Conservation (phyloP, 2,113 vertebrate genomes). For the Salminus brasiliensis region DNA sequence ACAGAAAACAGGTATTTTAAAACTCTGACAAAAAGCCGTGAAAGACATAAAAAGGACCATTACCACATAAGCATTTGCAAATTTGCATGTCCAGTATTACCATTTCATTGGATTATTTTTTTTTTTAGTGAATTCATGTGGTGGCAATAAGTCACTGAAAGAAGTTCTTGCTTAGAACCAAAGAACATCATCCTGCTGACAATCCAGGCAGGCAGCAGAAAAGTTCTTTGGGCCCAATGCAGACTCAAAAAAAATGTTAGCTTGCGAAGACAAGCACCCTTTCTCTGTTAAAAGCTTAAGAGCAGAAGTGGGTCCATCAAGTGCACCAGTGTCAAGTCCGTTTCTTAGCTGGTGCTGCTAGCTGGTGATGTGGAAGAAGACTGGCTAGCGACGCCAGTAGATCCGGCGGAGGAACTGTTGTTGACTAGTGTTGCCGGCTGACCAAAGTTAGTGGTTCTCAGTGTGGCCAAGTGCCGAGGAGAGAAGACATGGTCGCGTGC, state of each 20-base stretch:
- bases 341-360: conserved; percentile 76
- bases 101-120: conserved; percentile 52
- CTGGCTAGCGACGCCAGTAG: conserved; percentile 61
- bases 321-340: conserved; percentile 68
- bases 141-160: conserved; percentile 50
- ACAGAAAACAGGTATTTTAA: conserved; percentile 29
- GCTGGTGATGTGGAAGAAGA: conserved; percentile 66
- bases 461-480: conserved; percentile 82
- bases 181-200: conserved; percentile 51
- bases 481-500: conserved; percentile 90
- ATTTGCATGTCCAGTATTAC: conserved; percentile 48
- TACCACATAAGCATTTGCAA: conserved; percentile 50
- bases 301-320: conserved; percentile 69
- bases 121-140: conserved; percentile 56
- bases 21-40: conserved; percentile 43
- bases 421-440: conserved; percentile 70
- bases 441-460: conserved; percentile 83
- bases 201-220: conserved; percentile 60
- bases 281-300: conserved; percentile 73
- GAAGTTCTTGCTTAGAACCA: conserved; percentile 47
- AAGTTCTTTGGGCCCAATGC: conserved; percentile 55
- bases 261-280: conserved; percentile 75
- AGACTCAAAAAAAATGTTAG: conserved; percentile 70
- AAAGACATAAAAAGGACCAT: conserved; percentile 46
- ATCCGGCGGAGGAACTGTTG: conserved; percentile 64